These are phyloP conservation scores for Drosophila kikkawai DNA, from an alignment of 1,140 invertebrate genomes.

Conservation along the genomic window DNA sequence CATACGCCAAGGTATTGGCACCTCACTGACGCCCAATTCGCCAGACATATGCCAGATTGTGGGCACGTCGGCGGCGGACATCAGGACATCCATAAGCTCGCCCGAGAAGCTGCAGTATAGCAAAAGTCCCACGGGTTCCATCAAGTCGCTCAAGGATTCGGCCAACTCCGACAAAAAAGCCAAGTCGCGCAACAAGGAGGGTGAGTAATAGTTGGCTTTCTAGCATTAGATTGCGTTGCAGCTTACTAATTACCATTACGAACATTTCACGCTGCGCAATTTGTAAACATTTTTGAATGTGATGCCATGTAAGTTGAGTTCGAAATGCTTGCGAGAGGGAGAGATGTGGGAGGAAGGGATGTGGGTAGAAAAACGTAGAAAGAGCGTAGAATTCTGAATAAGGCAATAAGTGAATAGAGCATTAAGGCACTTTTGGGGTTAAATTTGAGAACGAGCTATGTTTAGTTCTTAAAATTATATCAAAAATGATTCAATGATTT, in stretches of 20 bases:
- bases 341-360: too few species aligned
- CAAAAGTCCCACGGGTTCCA: constrained; percentile 82
- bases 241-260: neutral
- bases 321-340: too few species aligned
- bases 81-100: constrained; percentile 46
- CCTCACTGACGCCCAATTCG: constrained; percentile 75
- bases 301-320: constrained; percentile 7
- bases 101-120: constrained; percentile 79
- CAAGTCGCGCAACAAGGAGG: constrained; percentile 83
- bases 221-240: neutral
- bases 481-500: neutral
- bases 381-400: too few species aligned
- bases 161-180: constrained; percentile 79
- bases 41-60: constrained; percentile 82
- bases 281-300: neutral
- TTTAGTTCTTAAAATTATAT: neutral
- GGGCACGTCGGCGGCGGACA: constrained; percentile 59
- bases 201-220: constrained; percentile 47
- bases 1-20: constrained; percentile 81
- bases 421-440: too few species aligned
- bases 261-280: neutral
- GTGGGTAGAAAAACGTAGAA: too few species aligned
- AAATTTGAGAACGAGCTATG: neutral
- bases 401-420: too few species aligned
- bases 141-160: constrained; percentile 81